Evolutionary conservation across 1,140 invertebrate species (phyloP).

Genomic region (Frieseomelitta varia): DNA sequence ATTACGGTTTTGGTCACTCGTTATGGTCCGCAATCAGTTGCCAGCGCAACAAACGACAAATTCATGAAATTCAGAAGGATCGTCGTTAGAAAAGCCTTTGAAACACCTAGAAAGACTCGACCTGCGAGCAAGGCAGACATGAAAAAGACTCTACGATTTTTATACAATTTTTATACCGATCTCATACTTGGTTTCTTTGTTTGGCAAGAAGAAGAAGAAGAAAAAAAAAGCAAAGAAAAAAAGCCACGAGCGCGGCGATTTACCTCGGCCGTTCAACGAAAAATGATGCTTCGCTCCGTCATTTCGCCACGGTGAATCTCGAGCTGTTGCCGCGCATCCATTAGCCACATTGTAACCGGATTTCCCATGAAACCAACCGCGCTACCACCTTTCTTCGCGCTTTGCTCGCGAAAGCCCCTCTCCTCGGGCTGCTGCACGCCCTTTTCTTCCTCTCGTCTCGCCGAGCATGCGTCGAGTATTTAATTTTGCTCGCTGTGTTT

Average conservation of each 20-base stretch:
- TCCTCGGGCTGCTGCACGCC: not conserved
- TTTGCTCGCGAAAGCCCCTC: not conserved
- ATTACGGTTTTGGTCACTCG: too few species aligned
- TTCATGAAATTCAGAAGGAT: too few species aligned
- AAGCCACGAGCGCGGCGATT: not conserved
- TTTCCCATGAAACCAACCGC: conserved; percentile 34
- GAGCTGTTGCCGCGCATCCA: not conserved
- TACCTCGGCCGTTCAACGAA: conserved; percentile 28
- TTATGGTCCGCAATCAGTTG: too few species aligned
- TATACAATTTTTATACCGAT: too few species aligned
- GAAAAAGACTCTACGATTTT: not conserved
- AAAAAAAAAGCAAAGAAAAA: too few species aligned
- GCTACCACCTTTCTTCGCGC: not conserved
- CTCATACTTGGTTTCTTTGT: not conserved
- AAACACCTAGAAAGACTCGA: not conserved
- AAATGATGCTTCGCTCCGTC: conserved; percentile 28
- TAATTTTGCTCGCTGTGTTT: conserved; percentile 40
- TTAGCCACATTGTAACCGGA: conserved; percentile 30
- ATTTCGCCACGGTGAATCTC: conserved; percentile 45
- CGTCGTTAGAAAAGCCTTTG: too few species aligned
- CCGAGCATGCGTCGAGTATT: conserved; percentile 16
- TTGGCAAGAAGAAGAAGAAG: too few species aligned
- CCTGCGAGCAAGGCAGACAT: too few species aligned
- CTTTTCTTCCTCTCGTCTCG: not conserved
- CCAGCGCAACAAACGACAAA: too few species aligned